Percentiles rank a stretch among this genome's conserved stretches.
phyloP scores from a whole-genome alignment of 2,797 vertebrate genomes.

The Tympanoctomys barrerae region DNA sequence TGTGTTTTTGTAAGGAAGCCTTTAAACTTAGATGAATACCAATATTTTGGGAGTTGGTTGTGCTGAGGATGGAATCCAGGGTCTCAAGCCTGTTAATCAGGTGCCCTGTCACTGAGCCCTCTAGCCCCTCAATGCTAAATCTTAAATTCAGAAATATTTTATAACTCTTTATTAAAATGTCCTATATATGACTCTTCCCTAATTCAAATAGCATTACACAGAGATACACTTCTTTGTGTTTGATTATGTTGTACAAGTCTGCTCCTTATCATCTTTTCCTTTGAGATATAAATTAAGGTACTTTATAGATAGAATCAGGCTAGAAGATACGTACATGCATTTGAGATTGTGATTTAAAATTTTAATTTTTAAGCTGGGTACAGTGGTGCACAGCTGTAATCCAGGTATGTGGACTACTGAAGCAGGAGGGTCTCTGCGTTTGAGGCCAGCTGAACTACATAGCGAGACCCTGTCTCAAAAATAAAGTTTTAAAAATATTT shows the following conservation, averaged over 20 bases:
- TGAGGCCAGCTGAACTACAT: neutral
- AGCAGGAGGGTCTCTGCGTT: neutral
- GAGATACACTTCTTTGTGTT: neutral
- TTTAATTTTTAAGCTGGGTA: neutral
- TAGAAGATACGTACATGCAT: neutral
- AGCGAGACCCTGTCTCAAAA: neutral
- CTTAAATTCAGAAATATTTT: neutral
- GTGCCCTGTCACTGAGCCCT: neutral
- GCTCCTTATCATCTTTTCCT: neutral
- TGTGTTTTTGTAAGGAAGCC: neutral
- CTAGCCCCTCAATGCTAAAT: neutral
- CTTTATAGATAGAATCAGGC: neutral
- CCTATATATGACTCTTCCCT: neutral
- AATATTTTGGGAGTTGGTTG: neutral
- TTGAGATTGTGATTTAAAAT: neutral
- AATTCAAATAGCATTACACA: neutral
- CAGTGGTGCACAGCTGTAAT: neutral
- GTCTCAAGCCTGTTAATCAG: neutral
- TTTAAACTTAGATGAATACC: neutral
- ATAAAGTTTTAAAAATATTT: neutral
- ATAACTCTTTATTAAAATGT: neutral
- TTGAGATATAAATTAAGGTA: conserved; percentile 10
- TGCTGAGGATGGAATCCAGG: neutral
- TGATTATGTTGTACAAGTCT: neutral
- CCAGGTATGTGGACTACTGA: neutral